Percentiles rank a stretch among this genome's conserved stretches.
Conservation (phyloP, 2,888 invertebrate genomes). For the Calliphora vomitoria region DNA sequence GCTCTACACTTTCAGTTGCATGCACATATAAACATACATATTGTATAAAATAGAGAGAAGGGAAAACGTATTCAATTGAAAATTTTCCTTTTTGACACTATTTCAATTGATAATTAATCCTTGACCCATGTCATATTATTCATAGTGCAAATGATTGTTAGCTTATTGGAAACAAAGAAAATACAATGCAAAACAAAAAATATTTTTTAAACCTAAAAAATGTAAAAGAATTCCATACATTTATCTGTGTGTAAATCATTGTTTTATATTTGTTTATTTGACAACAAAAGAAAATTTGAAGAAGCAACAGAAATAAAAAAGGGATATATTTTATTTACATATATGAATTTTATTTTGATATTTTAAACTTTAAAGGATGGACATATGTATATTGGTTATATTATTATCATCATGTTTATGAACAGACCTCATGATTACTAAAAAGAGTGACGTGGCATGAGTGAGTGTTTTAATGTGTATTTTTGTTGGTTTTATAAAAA, state of each 20-base stretch:
- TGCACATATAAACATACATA: neutral
- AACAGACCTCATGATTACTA: too few relatives aligned
- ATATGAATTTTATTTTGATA: neutral
- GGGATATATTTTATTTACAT: constrained; percentile 4
- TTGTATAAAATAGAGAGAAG: neutral
- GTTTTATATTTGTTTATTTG: neutral
- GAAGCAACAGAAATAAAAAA: neutral
- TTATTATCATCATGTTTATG: neutral
- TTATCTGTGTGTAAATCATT: constrained; percentile 40
- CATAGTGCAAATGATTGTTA: neutral
- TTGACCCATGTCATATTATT: constrained; percentile 9
- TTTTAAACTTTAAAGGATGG: neutral
- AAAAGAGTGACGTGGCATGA: too few relatives aligned
- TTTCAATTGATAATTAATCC: constrained; percentile 41
- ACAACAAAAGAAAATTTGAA: constrained; percentile 11
- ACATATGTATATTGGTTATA: neutral
- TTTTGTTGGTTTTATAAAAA: neutral
- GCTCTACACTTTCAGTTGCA: neutral
- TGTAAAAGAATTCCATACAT: neutral
- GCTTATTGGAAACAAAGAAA: constrained; percentile 12
- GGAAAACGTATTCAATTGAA: neutral
- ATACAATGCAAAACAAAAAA: neutral
- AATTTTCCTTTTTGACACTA: constrained; percentile 34
- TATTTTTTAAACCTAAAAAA: neutral
- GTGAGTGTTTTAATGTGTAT: too few relatives aligned